Conservation (phyloP, 2,113 vertebrate species). For the Atherinomorus stipes region DNA sequence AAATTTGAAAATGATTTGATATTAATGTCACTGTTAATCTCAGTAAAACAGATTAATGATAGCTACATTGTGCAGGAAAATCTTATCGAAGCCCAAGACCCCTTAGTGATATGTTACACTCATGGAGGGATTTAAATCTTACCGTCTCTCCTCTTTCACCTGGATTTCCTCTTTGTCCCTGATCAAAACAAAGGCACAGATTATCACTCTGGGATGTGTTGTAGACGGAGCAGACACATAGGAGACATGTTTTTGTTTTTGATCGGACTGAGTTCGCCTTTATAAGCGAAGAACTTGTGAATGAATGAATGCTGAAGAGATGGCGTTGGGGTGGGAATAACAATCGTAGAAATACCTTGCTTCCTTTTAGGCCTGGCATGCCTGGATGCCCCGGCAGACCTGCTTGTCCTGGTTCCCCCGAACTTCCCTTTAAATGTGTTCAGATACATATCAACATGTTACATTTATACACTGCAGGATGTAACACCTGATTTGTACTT, state of each 20-base stretch:
- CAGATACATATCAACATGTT: conserved; percentile 2
- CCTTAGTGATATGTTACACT: too few relatives aligned
- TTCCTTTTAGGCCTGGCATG: conserved; percentile 87
- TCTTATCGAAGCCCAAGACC: too few relatives aligned
- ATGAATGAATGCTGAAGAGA: not conserved
- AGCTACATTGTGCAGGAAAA: too few relatives aligned
- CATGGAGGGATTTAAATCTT: conserved; percentile 10
- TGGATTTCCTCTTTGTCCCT: conserved; percentile 77
- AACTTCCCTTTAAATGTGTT: conserved; percentile 83
- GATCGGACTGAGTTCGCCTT: not conserved
- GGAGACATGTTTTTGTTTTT: not conserved
- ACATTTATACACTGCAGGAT: not conserved
- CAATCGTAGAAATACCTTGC: conserved; percentile 81
- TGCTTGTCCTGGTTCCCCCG: conserved; percentile 83
- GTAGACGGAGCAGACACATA: not conserved
- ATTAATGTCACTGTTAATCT: too few relatives aligned
- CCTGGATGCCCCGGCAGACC: conserved; percentile 92
- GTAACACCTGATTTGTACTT: not conserved
- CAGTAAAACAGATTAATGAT: too few relatives aligned
- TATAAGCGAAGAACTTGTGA: not conserved
- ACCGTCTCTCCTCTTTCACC: conserved; percentile 77
- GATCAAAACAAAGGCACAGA: conserved; percentile 19
- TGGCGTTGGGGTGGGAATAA: not conserved
- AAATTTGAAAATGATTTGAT: too few relatives aligned
- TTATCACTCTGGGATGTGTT: not conserved